Conservation (phyloP, 1,140 invertebrate species). For the Arctopsyche grandis region DNA sequence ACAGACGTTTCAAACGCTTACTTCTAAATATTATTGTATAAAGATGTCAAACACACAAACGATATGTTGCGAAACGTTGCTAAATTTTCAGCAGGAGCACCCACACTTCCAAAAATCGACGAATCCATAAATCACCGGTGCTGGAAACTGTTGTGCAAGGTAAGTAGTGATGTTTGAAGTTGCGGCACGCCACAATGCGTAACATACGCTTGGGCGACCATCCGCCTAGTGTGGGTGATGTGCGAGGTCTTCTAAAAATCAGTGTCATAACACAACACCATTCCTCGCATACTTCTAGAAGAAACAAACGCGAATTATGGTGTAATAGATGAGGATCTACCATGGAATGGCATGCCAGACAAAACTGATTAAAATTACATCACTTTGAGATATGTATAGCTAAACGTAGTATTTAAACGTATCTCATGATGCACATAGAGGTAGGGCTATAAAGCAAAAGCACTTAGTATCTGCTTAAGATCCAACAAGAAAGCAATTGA, state of each 20-base stretch:
- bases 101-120: conserved; percentile 7
- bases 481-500: too few species aligned
- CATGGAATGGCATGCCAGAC: too few species aligned
- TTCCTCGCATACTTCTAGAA: conserved; percentile 20
- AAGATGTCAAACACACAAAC: conserved; percentile 13
- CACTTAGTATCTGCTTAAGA: too few species aligned
- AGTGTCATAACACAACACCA: conserved; percentile 25
- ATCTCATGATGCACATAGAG: too few species aligned
- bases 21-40: background rate
- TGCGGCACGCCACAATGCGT: background rate
- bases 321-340: too few species aligned
- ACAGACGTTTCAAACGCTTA: too few species aligned
- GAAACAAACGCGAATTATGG: background rate
- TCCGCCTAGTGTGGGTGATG: conserved; percentile 16
- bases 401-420: too few species aligned
- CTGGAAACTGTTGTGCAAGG: conserved; percentile 11
- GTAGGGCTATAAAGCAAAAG: too few species aligned
- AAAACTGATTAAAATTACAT: too few species aligned
- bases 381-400: too few species aligned
- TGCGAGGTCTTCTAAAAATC: conserved; percentile 2
- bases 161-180: conserved; percentile 9
- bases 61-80: background rate
- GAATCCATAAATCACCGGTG: background rate
- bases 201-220: conserved; percentile 13
- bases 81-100: background rate